Conservation (phyloP, 1,140 invertebrate genomes). For the Vanessa tameamea region DNA sequence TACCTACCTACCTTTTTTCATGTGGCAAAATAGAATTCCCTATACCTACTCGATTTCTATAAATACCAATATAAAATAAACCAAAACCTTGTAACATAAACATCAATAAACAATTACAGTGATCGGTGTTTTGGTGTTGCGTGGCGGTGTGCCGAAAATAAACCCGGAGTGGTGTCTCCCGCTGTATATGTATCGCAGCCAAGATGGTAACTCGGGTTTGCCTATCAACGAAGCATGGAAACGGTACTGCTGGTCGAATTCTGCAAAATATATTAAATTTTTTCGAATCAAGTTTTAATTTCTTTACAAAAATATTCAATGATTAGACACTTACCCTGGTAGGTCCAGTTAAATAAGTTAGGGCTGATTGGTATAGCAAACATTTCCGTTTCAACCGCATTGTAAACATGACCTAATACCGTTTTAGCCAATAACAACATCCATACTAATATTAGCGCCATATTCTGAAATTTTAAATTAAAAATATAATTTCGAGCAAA, state of each 20-base stretch:
- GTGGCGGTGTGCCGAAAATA: constrained; percentile 89
- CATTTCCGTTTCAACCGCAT: constrained; percentile 84
- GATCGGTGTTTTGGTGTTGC: constrained; percentile 60
- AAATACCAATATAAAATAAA: too few species aligned
- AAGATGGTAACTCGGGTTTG: constrained; percentile 90
- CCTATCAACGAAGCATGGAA: constrained; percentile 85
- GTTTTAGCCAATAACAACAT: constrained; percentile 41
- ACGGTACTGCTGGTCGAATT: constrained; percentile 82
- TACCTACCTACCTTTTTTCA: too few species aligned
- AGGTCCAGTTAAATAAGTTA: constrained; percentile 85
- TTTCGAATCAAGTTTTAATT: neutral
- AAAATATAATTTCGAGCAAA: neutral
- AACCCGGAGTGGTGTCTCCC: constrained; percentile 86
- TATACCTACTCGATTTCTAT: too few species aligned
- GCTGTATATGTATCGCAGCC: constrained; percentile 91
- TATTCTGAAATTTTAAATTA: constrained; percentile 36
- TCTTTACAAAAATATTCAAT: too few species aligned
- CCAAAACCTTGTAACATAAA: neutral
- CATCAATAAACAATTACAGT: constrained; percentile 48
- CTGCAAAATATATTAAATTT: constrained; percentile 44
- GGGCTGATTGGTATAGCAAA: constrained; percentile 84
- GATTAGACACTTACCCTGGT: constrained; percentile 77
- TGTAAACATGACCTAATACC: constrained; percentile 54
- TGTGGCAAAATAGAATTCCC: too few species aligned
- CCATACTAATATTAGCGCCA: constrained; percentile 35